Evolutionary conservation across 2,888 invertebrate genomes (phyloP).

Genomic region (Amphimallon solstitiale): DNA sequence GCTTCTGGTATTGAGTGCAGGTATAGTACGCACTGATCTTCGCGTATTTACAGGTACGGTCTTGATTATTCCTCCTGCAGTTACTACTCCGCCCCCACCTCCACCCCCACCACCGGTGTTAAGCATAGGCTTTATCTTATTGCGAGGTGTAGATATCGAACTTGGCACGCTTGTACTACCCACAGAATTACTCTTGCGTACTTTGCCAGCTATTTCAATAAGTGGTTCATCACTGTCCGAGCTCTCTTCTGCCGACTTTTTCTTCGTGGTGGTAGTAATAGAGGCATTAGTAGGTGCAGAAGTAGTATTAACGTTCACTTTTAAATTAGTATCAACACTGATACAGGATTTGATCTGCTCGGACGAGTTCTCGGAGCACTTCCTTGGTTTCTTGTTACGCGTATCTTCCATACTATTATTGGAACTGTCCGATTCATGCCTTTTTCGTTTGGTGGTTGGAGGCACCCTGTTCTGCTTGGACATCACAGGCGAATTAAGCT

Average conservation of each 20-base stretch:
- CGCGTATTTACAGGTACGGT: slow-evolving; percentile 54
- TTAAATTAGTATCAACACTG: slow-evolving; percentile 49
- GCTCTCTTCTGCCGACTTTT: slow-evolving; percentile 71
- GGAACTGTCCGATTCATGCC: slow-evolving; percentile 83
- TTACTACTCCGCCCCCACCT: slow-evolving; percentile 45
- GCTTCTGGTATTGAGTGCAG: slow-evolving; percentile 59
- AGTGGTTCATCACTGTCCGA: slow-evolving; percentile 86
- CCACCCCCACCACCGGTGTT: slow-evolving; percentile 57
- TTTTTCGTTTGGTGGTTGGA: slow-evolving; percentile 72
- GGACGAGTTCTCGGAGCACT: slow-evolving; percentile 71
- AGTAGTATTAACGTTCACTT: slow-evolving; percentile 53
- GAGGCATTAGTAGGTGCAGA: not conserved
- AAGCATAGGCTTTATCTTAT: slow-evolving; percentile 31
- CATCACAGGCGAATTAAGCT: slow-evolving; percentile 59
- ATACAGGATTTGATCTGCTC: slow-evolving; percentile 65
- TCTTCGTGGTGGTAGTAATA: slow-evolving; percentile 51
- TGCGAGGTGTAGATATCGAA: not conserved
- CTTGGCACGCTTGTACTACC: slow-evolving; percentile 22
- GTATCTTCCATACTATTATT: slow-evolving; percentile 53
- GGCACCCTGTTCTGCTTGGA: slow-evolving; percentile 43
- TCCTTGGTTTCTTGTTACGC: slow-evolving; percentile 62
- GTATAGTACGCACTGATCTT: slow-evolving; percentile 57
- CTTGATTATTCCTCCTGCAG: slow-evolving; percentile 45
- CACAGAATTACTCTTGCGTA: slow-evolving; percentile 63
- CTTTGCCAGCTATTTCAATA: slow-evolving; percentile 75